These are phyloP conservation scores for Neuroterus valhalla DNA, from an alignment of 1,140 invertebrate species.

Conservation along the genomic window DNA sequence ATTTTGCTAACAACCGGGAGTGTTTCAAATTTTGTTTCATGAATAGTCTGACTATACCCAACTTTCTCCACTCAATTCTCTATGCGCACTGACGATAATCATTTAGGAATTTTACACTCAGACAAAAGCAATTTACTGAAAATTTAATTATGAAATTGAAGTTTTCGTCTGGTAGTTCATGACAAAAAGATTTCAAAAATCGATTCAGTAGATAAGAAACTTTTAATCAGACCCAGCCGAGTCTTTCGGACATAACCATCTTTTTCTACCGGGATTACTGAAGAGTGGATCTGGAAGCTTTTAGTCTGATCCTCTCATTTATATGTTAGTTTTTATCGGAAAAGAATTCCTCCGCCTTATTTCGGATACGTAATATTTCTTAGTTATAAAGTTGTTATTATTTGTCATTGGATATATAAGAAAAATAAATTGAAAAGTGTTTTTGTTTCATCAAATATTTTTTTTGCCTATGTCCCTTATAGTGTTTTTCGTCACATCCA, in stretches of 20 bases:
- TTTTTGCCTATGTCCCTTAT: too few species aligned
- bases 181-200: background rate
- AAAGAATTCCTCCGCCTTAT: conserved; percentile 12
- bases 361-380: background rate
- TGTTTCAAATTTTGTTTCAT: too few species aligned
- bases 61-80: too few species aligned
- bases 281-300: conserved; percentile 12
- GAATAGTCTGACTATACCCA: too few species aligned
- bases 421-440: too few species aligned
- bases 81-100: background rate
- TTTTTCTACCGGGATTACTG: conserved; percentile 19
- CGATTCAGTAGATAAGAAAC: conserved; percentile 25
- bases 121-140: background rate
- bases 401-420: too few species aligned
- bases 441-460: too few species aligned
- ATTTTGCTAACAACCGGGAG: too few species aligned
- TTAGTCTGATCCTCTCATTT: conserved; percentile 24
- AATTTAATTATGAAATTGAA: conserved; percentile 12
- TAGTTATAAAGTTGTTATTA: too few species aligned
- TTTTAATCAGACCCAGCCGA: conserved; percentile 19
- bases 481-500: too few species aligned
- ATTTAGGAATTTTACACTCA: background rate
- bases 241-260: conserved; percentile 17
- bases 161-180: background rate
- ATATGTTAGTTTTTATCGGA: conserved; percentile 11